phyloP scores from a whole-genome alignment of 2,113 vertebrate species.

The Maccullochella peelii region DNA sequence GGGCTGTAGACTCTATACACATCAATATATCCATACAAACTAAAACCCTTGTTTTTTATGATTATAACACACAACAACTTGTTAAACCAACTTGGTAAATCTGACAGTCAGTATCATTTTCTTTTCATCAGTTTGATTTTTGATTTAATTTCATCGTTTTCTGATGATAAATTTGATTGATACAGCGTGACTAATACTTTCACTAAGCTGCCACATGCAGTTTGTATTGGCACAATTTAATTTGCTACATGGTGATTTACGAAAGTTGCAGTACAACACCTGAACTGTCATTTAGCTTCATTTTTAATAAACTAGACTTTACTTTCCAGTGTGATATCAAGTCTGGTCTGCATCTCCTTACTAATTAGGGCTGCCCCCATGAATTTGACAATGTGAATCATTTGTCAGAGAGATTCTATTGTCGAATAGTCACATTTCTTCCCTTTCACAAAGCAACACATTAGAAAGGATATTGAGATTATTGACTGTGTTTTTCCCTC shows the following conservation, averaged over 20 bases:
- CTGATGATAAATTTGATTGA: too few relatives aligned
- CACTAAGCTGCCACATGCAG: not conserved
- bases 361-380: not conserved
- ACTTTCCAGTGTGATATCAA: not conserved
- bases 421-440: not conserved
- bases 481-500: not conserved
- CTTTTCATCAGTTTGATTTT: too few relatives aligned
- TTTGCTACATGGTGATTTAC: not conserved
- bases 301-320: not conserved
- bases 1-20: too few relatives aligned
- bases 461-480: not conserved
- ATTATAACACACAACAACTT: too few relatives aligned
- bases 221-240: not conserved
- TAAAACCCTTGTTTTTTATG: not conserved
- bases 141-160: too few relatives aligned
- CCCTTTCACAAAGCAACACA: not conserved
- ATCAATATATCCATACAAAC: not conserved
- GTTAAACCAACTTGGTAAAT: too few relatives aligned
- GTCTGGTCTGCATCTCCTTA: not conserved
- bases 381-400: not conserved
- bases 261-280: not conserved
- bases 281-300: not conserved
- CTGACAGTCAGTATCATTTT: too few relatives aligned
- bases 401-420: not conserved
- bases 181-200: not conserved